Evolutionary conservation across 2,797 vertebrate genomes (phyloP).

Genomic region (Lepus townsendii): DNA sequence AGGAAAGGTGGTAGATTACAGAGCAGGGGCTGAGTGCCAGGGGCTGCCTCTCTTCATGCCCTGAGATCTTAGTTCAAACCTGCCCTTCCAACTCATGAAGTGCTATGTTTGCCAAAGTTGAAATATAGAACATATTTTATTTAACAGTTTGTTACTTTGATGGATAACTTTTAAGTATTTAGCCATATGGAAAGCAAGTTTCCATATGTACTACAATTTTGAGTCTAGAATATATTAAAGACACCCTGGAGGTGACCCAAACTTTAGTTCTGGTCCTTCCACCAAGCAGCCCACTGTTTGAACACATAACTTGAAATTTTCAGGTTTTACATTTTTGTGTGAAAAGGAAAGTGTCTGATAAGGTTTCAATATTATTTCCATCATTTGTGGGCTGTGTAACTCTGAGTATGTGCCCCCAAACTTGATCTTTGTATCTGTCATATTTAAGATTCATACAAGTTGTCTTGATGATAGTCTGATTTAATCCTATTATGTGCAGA

Average conservation of each 20-base stretch:
- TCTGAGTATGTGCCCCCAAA: neutral
- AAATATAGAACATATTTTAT: neutral
- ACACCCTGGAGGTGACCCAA: neutral
- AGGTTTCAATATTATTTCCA: constrained; percentile 31
- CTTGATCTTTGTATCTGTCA: neutral
- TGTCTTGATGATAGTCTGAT: neutral
- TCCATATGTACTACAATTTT: neutral
- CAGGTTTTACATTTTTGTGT: neutral
- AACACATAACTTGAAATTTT: neutral
- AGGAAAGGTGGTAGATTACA: neutral
- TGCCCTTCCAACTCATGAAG: neutral
- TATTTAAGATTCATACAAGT: neutral
- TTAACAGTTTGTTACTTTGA: constrained; percentile 3
- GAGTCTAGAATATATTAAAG: neutral
- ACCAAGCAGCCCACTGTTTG: neutral
- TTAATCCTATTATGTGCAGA: constrained; percentile 1
- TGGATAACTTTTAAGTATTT: constrained; percentile 22
- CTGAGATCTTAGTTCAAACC: neutral
- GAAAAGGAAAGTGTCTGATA: constrained; percentile 42
- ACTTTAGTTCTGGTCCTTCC: neutral
- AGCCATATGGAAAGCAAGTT: neutral
- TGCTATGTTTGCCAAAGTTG: neutral
- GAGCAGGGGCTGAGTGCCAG: neutral
- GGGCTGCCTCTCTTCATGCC: neutral
- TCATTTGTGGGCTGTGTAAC: neutral